These are phyloP conservation scores for Vanessa cardui DNA, from an alignment of 2,888 invertebrate genomes.

Conservation along the genomic window DNA sequence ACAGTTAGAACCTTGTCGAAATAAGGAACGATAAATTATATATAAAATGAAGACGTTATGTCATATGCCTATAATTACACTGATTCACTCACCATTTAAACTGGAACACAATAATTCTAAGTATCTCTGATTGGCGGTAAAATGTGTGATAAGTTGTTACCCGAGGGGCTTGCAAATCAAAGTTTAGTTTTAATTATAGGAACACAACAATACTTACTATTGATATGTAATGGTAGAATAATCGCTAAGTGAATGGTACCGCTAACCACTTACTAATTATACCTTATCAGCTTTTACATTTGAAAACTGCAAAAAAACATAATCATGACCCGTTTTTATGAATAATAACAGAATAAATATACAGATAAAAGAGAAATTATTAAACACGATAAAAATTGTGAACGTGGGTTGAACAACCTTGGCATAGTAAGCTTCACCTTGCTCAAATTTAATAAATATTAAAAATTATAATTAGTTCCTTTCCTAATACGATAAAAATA, in stretches of 20 bases:
- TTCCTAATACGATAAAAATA: conserved; percentile 13
- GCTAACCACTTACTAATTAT: no score
- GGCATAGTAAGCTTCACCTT: conserved; percentile 24
- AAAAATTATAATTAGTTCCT: conserved; percentile 23
- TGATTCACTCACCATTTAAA: no score
- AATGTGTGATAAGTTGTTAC: no score
- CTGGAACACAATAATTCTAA: no score
- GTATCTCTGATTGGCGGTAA: no score
- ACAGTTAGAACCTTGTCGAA: conserved; percentile 1
- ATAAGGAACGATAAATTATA: background rate
- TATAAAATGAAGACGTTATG: no score
- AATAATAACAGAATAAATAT: background rate
- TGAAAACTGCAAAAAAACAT: background rate
- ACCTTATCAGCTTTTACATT: background rate
- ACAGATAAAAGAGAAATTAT: background rate
- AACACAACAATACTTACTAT: no score
- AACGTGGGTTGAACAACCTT: conserved; percentile 20
- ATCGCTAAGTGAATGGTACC: no score
- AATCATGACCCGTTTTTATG: background rate
- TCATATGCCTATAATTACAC: no score
- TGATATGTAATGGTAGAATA: no score
- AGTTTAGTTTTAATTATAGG: no score
- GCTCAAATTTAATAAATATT: conserved; percentile 25
- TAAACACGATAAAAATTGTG: conserved; percentile 9
- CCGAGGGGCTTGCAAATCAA: no score